Evolutionary conservation across 2,113 vertebrate species (phyloP).

Genomic region (Pituophis catenifer): DNA sequence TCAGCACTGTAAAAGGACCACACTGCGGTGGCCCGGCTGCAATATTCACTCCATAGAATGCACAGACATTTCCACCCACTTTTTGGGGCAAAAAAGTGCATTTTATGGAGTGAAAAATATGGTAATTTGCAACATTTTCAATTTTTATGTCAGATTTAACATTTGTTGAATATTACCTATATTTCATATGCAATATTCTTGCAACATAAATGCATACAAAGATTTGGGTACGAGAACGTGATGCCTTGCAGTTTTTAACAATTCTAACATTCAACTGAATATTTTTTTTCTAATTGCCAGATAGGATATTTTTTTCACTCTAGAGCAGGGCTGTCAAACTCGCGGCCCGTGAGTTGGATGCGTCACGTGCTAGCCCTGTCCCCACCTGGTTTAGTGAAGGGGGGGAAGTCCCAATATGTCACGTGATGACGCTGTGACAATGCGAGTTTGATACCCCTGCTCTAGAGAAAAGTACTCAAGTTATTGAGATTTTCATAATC

Average conservation of each 20-base stretch:
- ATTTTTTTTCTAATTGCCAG: background rate
- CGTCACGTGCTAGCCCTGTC: too few species aligned
- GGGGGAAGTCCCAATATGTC: too few species aligned
- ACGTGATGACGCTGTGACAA: too few species aligned
- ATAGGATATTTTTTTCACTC: background rate
- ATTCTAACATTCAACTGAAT: background rate
- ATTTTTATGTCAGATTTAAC: background rate
- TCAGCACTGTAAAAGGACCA: too few species aligned
- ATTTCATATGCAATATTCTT: background rate
- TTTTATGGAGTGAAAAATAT: too few species aligned
- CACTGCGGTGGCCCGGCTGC: too few species aligned
- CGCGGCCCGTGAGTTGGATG: too few species aligned
- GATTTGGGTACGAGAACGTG: background rate
- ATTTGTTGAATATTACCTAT: background rate
- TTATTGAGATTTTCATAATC: background rate
- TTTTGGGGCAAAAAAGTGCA: too few species aligned
- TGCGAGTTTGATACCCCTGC: too few species aligned
- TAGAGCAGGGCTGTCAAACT: background rate
- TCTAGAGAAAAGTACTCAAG: background rate
- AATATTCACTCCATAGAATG: too few species aligned
- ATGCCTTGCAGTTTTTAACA: background rate
- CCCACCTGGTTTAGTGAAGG: too few species aligned
- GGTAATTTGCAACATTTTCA: background rate
- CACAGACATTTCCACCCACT: too few species aligned
- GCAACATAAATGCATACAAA: background rate